A percentile compares a stretch with the other conserved stretches of the same genome.
These are phyloP conservation scores for Gonatopus flavifemur DNA, from an alignment of 1,140 invertebrate species.

Conservation along the genomic window DNA sequence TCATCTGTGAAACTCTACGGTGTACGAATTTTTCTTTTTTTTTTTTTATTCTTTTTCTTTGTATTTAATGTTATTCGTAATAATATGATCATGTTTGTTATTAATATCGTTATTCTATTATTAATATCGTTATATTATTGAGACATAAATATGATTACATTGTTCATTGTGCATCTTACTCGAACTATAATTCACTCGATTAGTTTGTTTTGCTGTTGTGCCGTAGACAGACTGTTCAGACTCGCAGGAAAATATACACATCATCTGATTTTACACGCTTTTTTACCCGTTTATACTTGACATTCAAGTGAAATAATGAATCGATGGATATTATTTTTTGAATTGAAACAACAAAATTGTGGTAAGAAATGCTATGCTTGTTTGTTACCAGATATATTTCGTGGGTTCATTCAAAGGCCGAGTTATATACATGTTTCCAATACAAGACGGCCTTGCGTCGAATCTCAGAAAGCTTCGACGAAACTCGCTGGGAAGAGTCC, in stretches of 20 bases:
- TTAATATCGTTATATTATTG: neutral
- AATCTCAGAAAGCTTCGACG: slow-evolving; percentile 73
- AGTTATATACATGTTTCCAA: slow-evolving; percentile 57
- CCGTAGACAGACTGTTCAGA: too few species aligned
- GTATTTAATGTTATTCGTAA: neutral
- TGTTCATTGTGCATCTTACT: too few species aligned
- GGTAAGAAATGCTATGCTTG: neutral
- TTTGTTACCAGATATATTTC: neutral
- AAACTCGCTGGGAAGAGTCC: slow-evolving; percentile 94
- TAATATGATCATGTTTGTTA: slow-evolving; percentile 1
- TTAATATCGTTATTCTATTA: neutral
- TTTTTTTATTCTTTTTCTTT: neutral
- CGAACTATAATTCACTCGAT: too few species aligned
- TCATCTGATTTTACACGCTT: neutral
- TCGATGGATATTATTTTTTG: neutral
- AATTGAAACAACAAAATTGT: too few species aligned
- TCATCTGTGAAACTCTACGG: too few species aligned
- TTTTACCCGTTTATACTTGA: neutral
- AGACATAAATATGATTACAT: too few species aligned
- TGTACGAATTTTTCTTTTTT: neutral
- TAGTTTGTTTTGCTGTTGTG: too few species aligned
- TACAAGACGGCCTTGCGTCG: slow-evolving; percentile 40
- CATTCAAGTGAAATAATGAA: neutral
- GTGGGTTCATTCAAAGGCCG: neutral
- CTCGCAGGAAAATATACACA: neutral